Evolutionary conservation across 2,113 vertebrate genomes (phyloP), one percentile per base, ranked within the genome.

Genomic region (cattle (Bos taurus)): DNA sequence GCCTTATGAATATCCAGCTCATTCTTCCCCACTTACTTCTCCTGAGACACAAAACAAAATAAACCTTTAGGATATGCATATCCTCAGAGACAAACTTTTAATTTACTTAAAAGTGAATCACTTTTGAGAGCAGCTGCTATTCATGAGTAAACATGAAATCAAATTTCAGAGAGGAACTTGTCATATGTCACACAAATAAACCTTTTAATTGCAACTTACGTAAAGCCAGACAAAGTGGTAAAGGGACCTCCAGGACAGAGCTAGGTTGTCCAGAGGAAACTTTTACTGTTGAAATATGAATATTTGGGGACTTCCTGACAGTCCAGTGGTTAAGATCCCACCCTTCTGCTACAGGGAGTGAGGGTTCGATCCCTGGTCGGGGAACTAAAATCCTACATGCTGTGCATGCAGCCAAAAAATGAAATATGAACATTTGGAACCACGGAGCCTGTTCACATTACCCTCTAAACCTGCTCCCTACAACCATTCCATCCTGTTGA

Each of bases 101-200:
- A 96, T 93, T 97, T 91, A 60, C 85, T 94, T 87, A 43, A 74
- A 91, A 95, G 74, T 80, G 93, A 94, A 91, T 62, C 95, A 86
- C 88, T 94, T 98, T 80, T 74, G 40, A n/a, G 62, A 95, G n/a
- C 91, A 90, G 80, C 57, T 93, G 46, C 43, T 91, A n/a, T 84
- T 97, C 52, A 7, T 87, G 71, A 78, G 57, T 33, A 98, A 95
- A 95, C 26, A 74, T 5, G 43, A 90, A 86, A 88, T 85, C 54
- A 83, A 6, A 59, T 97, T 95, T 95, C 91, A 87, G 82, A 87
- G 50, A 93, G 36, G 59, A 95, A 59, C 14, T 83, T 89, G 82
- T 88, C 80, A 67, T 25, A 84, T 88, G 36, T 88, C 89, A 52
- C 50, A 15, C 78, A 83, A 92, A 57, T 82, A 96, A 96, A 82